Base-by-base conservation (phyloP, 1,140 invertebrate species). In the Dendroctonus ponderosae region DNA sequence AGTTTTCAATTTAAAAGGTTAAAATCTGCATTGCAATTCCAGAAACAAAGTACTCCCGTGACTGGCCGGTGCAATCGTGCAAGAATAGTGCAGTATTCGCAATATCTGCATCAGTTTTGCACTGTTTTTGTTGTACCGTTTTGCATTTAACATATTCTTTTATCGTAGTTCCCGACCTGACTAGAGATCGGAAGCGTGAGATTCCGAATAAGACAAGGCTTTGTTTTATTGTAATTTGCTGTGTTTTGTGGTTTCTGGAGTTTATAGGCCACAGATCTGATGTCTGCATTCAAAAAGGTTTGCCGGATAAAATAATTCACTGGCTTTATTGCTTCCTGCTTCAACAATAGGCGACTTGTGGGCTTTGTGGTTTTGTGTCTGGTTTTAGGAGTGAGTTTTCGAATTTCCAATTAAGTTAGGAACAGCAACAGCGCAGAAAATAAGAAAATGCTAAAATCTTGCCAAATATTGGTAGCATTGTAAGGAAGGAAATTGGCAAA, bases 121-220 rank as follows among this genome's bases (percentile, higher is more conserved):
- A 15, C 11, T 62, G 60, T 62, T 52, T 15, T 53, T 53, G 60
- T 62, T 62, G 60, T 62, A 62, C 41, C 39, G 48, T 41, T 62
- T 62, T 62, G 60, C 60, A 62, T 62, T 62, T 62, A 62, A 62
- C 60, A 62, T 62, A 62, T 62, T 62, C 60, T 40, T 62, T 62
- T 62, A 62, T 62, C 60, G 60, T 53, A 52, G 60, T 62, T 62
- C 60, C 60, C 44, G 49, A 62, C 60, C 60, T 53, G 49, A 62
- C 60, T 53, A 11, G 60, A 62, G 60, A 62, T 62, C 60, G 60
- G 60, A 62, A 62, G 60, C 60, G 60, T 62, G 60, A 62, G 60
- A 62, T 62, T 62, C 50, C 43, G 60, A 14, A 46, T 62, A 62
- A 62, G 60, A 62, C 60, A 62, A 62, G 60, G 53, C 60, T 61